phyloP scores from a whole-genome alignment of 2,113 vertebrate genomes.

The Gobio gobio region DNA sequence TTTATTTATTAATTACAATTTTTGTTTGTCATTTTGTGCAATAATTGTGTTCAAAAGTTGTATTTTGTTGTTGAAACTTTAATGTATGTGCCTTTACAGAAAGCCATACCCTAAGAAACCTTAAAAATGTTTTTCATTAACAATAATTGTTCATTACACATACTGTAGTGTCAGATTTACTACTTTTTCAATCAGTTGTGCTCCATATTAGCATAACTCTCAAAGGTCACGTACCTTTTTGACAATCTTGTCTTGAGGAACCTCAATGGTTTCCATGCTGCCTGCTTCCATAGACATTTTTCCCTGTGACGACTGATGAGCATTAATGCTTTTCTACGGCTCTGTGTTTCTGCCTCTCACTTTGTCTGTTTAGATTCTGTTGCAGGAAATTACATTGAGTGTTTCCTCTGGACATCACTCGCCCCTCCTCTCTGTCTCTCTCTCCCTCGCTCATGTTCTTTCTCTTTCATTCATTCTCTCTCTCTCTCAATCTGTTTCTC shows the following conservation, averaged over 20 bases:
- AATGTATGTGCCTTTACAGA: background rate
- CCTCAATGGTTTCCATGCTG: slow-evolving; percentile 64
- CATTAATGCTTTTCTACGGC: slow-evolving; percentile 57
- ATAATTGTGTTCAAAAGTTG: too few species aligned
- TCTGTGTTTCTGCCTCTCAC: slow-evolving; percentile 4
- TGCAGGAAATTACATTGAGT: slow-evolving; percentile 32
- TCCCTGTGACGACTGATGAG: slow-evolving; percentile 39
- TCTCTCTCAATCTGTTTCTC: slow-evolving; percentile 4
- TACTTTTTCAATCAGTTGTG: background rate
- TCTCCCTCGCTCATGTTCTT: background rate
- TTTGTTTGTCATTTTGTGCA: background rate
- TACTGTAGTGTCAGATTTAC: background rate
- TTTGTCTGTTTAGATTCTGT: slow-evolving; percentile 31
- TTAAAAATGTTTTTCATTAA: background rate
- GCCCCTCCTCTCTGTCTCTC: slow-evolving; percentile 35
- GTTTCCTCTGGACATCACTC: slow-evolving; percentile 46
- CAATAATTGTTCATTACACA: background rate
- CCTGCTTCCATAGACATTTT: slow-evolving; percentile 58
- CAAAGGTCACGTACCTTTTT: slow-evolving; percentile 72
- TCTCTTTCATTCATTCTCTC: slow-evolving; percentile 7
- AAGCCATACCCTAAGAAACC: background rate
- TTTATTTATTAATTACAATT: background rate
- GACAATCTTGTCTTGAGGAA: slow-evolving; percentile 69
- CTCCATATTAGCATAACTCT: background rate
- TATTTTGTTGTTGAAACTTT: background rate